Conservation (phyloP, 2,797 vertebrate genomes). For the Ptychadena robeensis region DNA sequence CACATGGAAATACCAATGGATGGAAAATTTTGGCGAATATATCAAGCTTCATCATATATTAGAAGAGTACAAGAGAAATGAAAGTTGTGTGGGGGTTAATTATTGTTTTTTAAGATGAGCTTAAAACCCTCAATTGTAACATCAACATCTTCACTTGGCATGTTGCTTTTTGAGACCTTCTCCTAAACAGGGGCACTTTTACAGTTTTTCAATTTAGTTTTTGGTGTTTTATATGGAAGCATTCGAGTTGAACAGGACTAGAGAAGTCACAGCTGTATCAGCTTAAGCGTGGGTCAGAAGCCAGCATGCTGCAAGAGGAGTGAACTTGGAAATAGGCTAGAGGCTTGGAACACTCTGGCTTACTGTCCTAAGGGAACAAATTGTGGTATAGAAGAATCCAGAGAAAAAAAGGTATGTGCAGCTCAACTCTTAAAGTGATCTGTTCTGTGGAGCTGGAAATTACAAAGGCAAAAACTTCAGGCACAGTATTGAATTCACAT, state of each 20-base stretch:
- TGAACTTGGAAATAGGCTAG: slow-evolving; percentile 39
- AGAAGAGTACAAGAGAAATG: no score
- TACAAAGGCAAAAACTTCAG: neutral
- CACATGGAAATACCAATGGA: no score
- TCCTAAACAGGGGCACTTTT: neutral
- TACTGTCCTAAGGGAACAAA: slow-evolving; percentile 48
- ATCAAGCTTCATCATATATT: no score
- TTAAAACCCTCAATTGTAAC: no score
- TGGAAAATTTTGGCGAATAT: no score
- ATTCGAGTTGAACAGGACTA: slow-evolving; percentile 12
- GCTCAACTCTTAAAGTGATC: slow-evolving; percentile 44
- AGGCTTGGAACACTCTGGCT: slow-evolving; percentile 43
- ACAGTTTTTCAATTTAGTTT: slow-evolving; percentile 24
- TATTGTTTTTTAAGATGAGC: no score
- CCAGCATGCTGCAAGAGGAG: slow-evolving; percentile 49
- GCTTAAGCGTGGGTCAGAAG: slow-evolving; percentile 46
- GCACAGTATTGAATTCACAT: neutral
- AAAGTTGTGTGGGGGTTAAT: no score
- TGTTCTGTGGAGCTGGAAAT: slow-evolving; percentile 23
- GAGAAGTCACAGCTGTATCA: slow-evolving; percentile 43
- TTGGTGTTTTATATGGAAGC: slow-evolving; percentile 31
- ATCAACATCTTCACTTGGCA: no score
- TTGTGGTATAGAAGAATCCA: slow-evolving; percentile 49
- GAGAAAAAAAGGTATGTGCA: slow-evolving; percentile 53
- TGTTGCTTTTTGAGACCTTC: no score